phyloP scores from a whole-genome alignment of 2,113 vertebrate species.

The Stigmatopora argus region DNA sequence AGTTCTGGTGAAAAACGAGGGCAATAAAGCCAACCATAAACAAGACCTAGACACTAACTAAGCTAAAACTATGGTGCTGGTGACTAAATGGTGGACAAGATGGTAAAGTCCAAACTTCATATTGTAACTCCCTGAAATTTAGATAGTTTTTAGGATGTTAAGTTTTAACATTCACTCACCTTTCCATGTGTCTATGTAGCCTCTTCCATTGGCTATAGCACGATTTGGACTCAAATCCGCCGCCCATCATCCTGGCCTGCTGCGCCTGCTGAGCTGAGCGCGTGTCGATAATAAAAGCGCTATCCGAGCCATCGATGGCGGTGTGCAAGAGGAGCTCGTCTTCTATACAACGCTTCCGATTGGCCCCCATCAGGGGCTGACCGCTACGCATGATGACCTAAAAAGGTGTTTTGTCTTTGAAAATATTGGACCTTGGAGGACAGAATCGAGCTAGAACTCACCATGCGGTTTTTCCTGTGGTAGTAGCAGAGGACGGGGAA shows the following conservation, averaged over 20 bases:
- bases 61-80: too few species aligned
- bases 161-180: constrained; percentile 47
- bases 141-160: too few species aligned
- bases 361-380: constrained; percentile 76
- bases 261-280: constrained; percentile 75
- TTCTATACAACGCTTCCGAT: constrained; percentile 73
- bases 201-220: constrained; percentile 72
- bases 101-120: too few species aligned
- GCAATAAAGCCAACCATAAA: too few species aligned
- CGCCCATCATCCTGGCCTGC: constrained; percentile 71
- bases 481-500: constrained; percentile 80
- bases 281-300: constrained; percentile 76
- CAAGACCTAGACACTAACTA: too few species aligned
- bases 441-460: constrained; percentile 44
- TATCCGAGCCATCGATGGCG: constrained; percentile 41
- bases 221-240: constrained; percentile 77
- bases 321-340: constrained; percentile 73
- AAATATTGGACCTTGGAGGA: background rate
- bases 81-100: too few species aligned
- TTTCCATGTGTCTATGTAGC: constrained; percentile 77
- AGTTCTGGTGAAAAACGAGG: too few species aligned
- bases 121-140: too few species aligned
- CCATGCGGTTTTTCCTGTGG: constrained; percentile 70
- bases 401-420: background rate
- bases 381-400: constrained; percentile 80